These are phyloP conservation scores for Phaethon lepturus DNA, from an alignment of 2,113 vertebrate genomes.

Conservation along the genomic window DNA sequence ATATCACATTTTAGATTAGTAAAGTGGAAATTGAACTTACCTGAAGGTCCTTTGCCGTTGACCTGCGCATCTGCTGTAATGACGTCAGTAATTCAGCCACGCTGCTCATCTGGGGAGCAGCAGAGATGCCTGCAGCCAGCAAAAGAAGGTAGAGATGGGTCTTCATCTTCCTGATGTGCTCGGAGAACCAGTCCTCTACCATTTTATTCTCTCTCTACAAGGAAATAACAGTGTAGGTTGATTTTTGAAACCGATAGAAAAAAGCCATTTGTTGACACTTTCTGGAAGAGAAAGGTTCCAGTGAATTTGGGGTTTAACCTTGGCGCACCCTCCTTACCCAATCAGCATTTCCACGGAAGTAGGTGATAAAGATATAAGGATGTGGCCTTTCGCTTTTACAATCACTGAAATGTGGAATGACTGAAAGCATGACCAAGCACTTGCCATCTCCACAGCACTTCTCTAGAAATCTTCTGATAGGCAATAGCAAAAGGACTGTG, in stretches of 20 bases:
- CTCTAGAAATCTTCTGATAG: not conserved
- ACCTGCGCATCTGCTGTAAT: not conserved
- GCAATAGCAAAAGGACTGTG: not conserved
- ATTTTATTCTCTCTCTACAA: slow-evolving; percentile 68
- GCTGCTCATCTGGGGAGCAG: not conserved
- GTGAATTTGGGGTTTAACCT: slow-evolving; percentile 8
- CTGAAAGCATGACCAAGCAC: not conserved
- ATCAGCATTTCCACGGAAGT: not conserved
- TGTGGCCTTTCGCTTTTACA: not conserved
- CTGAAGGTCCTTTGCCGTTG: not conserved
- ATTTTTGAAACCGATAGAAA: slow-evolving; percentile 28
- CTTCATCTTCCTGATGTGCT: slow-evolving; percentile 19
- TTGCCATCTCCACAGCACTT: not conserved
- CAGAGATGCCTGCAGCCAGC: slow-evolving; percentile 13
- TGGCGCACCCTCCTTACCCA: not conserved
- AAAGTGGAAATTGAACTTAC: slow-evolving; percentile 42
- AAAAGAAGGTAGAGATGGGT: slow-evolving; percentile 29
- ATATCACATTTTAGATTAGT: not conserved
- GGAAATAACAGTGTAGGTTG: slow-evolving; percentile 63
- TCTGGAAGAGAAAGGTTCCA: slow-evolving; percentile 61
- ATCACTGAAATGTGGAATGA: not conserved
- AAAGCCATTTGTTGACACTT: not conserved
- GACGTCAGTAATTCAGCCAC: slow-evolving; percentile 50
- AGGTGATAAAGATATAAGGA: not conserved
- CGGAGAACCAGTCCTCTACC: not conserved